phyloP scores from a whole-genome alignment of 2,888 invertebrate species.

The Temnothorax rugatulus region DNA sequence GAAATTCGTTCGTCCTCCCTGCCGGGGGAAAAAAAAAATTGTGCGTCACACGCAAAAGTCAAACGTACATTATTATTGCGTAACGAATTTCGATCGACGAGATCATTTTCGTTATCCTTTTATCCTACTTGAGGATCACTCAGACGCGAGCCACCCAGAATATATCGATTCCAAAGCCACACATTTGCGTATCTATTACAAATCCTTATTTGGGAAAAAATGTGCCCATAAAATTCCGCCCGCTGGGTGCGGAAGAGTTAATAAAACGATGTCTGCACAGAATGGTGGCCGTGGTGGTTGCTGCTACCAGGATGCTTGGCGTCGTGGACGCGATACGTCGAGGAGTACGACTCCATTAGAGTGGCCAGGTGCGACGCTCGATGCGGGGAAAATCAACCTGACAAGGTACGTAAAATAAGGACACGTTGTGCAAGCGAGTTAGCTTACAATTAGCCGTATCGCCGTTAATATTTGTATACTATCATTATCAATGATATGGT shows the following conservation, averaged over 20 bases:
- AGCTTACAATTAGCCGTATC: neutral
- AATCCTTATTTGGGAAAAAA: neutral
- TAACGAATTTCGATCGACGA: neutral
- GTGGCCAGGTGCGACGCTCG: slow-evolving; percentile 89
- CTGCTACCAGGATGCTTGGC: slow-evolving; percentile 77
- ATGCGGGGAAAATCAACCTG: slow-evolving; percentile 87
- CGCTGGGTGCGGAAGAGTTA: neutral
- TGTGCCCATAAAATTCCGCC: neutral
- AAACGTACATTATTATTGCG: neutral
- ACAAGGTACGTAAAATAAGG: slow-evolving; percentile 72
- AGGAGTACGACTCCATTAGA: slow-evolving; percentile 87
- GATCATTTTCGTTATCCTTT: neutral
- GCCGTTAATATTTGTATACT: neutral
- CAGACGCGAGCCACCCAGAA: neutral
- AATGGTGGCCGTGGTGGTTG: slow-evolving; percentile 80
- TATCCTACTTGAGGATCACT: neutral
- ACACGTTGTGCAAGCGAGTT: slow-evolving; percentile 1
- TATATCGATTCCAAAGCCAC: neutral
- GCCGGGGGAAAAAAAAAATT: neutral
- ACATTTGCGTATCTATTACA: neutral
- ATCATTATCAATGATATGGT: neutral
- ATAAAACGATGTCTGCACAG: slow-evolving; percentile 63
- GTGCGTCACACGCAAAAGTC: neutral
- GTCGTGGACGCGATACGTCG: slow-evolving; percentile 81
- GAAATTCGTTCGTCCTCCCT: neutral